Conservation (phyloP, 2,797 vertebrate genomes). For the Galagoides demidoff region DNA sequence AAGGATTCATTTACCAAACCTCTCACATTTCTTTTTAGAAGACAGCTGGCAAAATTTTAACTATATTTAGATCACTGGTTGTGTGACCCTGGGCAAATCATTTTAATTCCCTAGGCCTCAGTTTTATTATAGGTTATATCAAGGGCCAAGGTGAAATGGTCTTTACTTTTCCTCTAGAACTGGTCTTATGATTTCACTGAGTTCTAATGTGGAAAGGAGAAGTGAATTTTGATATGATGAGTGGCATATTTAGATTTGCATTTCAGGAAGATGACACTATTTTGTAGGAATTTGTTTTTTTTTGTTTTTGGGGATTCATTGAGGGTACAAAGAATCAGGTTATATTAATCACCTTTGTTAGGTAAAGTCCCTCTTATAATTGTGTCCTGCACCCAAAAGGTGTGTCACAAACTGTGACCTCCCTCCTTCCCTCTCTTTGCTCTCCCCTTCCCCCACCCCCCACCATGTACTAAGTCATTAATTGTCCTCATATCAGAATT, state of each 20-base stretch:
- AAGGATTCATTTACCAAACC: constrained; percentile 24
- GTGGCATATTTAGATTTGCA: constrained; percentile 4
- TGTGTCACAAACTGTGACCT: too few relatives aligned
- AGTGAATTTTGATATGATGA: constrained; percentile 14
- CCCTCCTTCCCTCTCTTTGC: too few relatives aligned
- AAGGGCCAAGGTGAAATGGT: background rate
- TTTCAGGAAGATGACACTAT: constrained; percentile 36
- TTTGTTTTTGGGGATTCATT: too few relatives aligned
- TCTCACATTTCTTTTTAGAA: background rate
- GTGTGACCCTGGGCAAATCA: background rate
- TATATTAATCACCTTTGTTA: too few relatives aligned
- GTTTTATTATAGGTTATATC: background rate
- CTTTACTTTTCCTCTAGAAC: background rate
- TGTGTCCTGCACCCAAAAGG: too few relatives aligned
- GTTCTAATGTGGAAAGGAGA: constrained; percentile 13
- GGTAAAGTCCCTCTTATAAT: too few relatives aligned
- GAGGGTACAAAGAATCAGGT: too few relatives aligned
- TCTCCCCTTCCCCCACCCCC: too few relatives aligned
- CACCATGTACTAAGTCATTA: too few relatives aligned
- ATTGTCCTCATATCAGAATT: too few relatives aligned
- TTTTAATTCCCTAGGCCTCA: background rate
- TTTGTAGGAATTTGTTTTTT: background rate
- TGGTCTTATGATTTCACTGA: background rate
- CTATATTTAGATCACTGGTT: background rate
- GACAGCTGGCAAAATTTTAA: background rate